Evolutionary conservation across 2,888 invertebrate species (phyloP).

Genomic region (Idaea biselata): DNA sequence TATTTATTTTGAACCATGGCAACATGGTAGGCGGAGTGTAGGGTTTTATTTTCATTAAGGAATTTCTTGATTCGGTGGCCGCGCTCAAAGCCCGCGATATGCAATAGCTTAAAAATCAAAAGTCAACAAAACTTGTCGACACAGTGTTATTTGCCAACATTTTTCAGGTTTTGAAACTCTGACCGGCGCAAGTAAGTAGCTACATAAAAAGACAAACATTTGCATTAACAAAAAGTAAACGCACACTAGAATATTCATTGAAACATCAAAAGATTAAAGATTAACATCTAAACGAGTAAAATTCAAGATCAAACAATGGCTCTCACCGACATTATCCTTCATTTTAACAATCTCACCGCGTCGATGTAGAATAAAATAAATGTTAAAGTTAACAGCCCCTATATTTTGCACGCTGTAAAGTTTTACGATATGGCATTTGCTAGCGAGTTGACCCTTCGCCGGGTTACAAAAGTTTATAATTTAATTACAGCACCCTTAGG

Average conservation of each 20-base stretch:
- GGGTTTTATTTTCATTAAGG: too few species aligned
- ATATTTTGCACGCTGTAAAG: constrained; percentile 77
- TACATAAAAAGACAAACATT: neutral
- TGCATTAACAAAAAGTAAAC: neutral
- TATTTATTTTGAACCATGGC: too few species aligned
- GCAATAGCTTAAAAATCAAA: too few species aligned
- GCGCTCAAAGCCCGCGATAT: too few species aligned
- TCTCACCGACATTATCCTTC: constrained; percentile 32
- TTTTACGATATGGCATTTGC: constrained; percentile 76
- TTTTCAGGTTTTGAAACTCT: too few species aligned
- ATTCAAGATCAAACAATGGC: constrained; percentile 26
- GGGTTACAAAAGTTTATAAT: constrained; percentile 73
- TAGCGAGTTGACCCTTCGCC: constrained; percentile 72
- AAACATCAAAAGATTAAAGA: constrained; percentile 2
- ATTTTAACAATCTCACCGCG: constrained; percentile 58
- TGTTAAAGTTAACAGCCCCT: constrained; percentile 73
- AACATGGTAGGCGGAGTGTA: too few species aligned
- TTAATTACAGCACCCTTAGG: constrained; percentile 76
- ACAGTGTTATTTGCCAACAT: too few species aligned
- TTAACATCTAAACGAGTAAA: constrained; percentile 16
- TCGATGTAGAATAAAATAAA: constrained; percentile 49
- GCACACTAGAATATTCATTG: neutral
- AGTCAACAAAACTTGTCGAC: too few species aligned
- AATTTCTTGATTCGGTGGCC: too few species aligned
- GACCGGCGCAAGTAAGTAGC: neutral